A percentile compares a stretch with the other conserved stretches of the same genome.
Evolutionary conservation across 2,888 invertebrate genomes (phyloP).

Genomic region (Mycalesis mineus): DNA sequence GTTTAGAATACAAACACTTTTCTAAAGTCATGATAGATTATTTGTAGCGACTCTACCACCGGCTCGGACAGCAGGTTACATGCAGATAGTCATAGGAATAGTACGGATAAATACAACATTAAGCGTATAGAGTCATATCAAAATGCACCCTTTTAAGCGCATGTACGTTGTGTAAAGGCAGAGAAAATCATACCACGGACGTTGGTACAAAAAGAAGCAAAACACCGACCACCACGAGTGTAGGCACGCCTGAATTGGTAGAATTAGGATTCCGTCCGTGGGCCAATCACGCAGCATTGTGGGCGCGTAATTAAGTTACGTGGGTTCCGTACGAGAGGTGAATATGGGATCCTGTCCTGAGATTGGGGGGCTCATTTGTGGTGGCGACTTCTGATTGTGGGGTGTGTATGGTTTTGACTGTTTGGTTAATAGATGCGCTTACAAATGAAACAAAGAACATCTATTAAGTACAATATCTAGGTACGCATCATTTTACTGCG

Average conservation of each 20-base stretch:
- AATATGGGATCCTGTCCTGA: constrained; percentile 36
- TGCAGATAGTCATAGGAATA: too few species aligned
- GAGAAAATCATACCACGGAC: not conserved
- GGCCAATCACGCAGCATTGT: constrained; percentile 66
- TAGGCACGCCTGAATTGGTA: constrained; percentile 5
- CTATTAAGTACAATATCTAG: too few species aligned
- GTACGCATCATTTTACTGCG: too few species aligned
- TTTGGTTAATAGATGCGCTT: too few species aligned
- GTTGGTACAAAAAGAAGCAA: constrained; percentile 1
- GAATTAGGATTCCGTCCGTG: constrained; percentile 51
- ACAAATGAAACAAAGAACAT: too few species aligned
- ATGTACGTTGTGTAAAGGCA: not conserved
- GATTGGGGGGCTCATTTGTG: not conserved
- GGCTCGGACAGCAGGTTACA: too few species aligned
- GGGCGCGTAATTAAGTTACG: constrained; percentile 45
- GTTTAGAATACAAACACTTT: too few species aligned
- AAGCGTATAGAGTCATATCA: too few species aligned
- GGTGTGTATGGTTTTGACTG: not conserved
- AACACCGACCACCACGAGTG: not conserved
- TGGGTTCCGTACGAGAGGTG: constrained; percentile 38
- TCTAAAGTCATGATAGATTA: too few species aligned
- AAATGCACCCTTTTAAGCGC: too few species aligned
- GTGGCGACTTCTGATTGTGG: not conserved
- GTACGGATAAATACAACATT: too few species aligned
- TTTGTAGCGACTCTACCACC: too few species aligned